A percentile compares a stretch with the other conserved stretches of the same genome.
Conservation (phyloP, 2,113 vertebrate species). For the Perca fluviatilis region DNA sequence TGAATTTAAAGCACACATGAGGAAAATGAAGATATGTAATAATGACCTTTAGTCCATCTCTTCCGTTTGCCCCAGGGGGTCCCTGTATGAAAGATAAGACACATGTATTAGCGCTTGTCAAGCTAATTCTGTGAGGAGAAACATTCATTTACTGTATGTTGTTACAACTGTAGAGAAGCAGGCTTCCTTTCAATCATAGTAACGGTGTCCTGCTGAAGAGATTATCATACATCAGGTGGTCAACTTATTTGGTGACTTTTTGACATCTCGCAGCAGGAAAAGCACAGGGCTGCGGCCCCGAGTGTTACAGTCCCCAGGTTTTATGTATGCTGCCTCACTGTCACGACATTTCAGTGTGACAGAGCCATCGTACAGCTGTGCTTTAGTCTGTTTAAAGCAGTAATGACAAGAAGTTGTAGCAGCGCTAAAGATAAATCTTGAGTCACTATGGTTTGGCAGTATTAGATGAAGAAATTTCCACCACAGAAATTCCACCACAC, state of each 20-base stretch:
- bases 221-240: too few relatives aligned
- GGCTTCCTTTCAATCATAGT: too few relatives aligned
- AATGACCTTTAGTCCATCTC: conserved; percentile 84
- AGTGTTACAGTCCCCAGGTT: too few relatives aligned
- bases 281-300: too few relatives aligned
- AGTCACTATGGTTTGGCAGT: neutral
- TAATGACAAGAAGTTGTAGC: neutral
- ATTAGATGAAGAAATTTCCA: neutral
- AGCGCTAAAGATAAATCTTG: neutral
- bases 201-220: too few relatives aligned
- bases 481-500: neutral
- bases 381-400: neutral
- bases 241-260: too few relatives aligned
- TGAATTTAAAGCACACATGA: neutral
- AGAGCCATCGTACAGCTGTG: neutral
- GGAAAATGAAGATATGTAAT: conserved; percentile 12
- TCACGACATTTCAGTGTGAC: too few relatives aligned
- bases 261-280: too few relatives aligned
- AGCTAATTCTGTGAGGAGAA: neutral
- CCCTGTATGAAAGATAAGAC: conserved; percentile 72
- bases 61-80: conserved; percentile 82
- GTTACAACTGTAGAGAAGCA: too few relatives aligned
- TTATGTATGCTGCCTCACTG: too few relatives aligned
- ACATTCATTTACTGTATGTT: too few relatives aligned
- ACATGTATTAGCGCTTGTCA: neutral